Conservation (phyloP, 2,113 vertebrate genomes). For the Aythya baeri region DNA sequence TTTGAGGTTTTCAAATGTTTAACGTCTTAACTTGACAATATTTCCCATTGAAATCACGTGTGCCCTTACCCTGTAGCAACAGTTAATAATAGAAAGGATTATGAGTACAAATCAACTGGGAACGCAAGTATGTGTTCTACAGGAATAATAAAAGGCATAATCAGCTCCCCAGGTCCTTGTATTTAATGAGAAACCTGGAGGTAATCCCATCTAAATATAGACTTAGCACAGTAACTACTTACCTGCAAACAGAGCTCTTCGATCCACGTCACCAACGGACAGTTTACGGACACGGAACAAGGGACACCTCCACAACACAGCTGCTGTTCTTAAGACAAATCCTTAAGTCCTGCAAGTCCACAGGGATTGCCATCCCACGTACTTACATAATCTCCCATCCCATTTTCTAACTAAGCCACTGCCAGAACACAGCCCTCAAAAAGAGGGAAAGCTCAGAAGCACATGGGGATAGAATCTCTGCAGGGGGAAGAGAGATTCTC, state of each 20-base stretch:
- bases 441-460: neutral
- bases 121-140: neutral
- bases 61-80: neutral
- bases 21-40: neutral
- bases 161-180: neutral
- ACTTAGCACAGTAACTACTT: neutral
- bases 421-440: neutral
- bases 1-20: neutral
- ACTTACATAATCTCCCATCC: conserved; percentile 11
- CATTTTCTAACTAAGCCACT: conserved; percentile 22
- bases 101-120: conserved; percentile 7
- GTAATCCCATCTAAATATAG: conserved; percentile 9
- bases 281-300: neutral
- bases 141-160: conserved; percentile 40
- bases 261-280: neutral
- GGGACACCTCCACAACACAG: neutral
- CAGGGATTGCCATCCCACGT: conserved; percentile 17
- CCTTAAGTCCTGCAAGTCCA: conserved; percentile 14
- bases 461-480: neutral
- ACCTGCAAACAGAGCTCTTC: neutral
- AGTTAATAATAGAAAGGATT: conserved; percentile 59
- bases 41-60: neutral
- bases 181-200: conserved; percentile 22
- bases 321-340: conserved; percentile 22
- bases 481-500: neutral